Evolutionary conservation across 2,797 vertebrate genomes (phyloP), one percentile per base, ranked within the genome.

Genomic region (Anguilla marmorata): DNA sequence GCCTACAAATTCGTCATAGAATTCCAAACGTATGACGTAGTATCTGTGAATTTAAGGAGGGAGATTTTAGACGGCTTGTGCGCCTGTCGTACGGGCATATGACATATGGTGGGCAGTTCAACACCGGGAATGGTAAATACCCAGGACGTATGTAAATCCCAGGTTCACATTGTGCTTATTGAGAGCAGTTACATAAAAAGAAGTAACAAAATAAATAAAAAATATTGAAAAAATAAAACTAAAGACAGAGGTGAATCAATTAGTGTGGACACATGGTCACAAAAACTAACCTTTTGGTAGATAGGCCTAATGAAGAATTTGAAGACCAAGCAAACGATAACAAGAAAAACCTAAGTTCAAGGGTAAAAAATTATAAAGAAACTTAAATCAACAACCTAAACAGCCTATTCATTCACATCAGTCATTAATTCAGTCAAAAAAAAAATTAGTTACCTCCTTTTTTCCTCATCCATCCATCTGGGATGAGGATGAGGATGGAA

Each of bases 21-120:
- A 89, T 94, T 93, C 94, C 93, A 92, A 69, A 66, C 5, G 88
- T 54, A 93, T 96, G 96, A 97, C 96, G 94, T 95, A 91, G 48
- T 16, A 76, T 45, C 58, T 30, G 45, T 48, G 79, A 86, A 84
- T 21, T 66, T 69, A 41, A 45, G 87, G 37, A 60, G 84, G 85
- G 88, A 41, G 66, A 84, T 37, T 54, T 50, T 52, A 86, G 88
- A 37, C 58, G 24, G 86, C 56, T 66, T 45, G 8, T 79, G 41
- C 79, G 48, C 45, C 88, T 87, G 86, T 91, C 90, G 87, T 89
- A 79, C 89, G 90, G 72, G 85, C 88, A 87, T 87, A 45, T 91
- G 90, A 88, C 91, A 91, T 85, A 89, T 90, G 89, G 87, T 83
- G 82, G 45, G 41, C 45, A 48, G 9, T 48, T 11, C 3, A 80